Base-by-base conservation (phyloP, 53 echinoderm and acorn worm species). In the Zoroaster sp. region DNA sequence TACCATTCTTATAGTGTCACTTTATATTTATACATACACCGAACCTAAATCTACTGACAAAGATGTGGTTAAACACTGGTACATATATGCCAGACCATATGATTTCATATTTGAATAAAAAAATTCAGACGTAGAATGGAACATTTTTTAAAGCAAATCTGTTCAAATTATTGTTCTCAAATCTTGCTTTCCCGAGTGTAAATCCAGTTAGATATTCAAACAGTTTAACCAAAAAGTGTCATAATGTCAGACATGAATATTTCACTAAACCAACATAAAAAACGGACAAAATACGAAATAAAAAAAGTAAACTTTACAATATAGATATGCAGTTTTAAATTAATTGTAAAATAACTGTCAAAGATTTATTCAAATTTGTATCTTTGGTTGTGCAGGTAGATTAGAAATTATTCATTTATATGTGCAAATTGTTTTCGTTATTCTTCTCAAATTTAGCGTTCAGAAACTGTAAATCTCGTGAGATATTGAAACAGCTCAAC, bases 1-100 rank as follows among this genome's bases (percentile, higher is more conserved):
- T 71, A 70, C 35, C 41, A 59, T 71, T 44, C 83, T 68, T 46
- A 69, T 43, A 63, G 23, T 40, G 44, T 7, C 39, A 83, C 69
- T 45, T 85, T 46, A 25, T 52, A 70, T 70, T 49, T 49, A 70
- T 49, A 79, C 66, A 85, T 44, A 85, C 85, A 71, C 33, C 72
- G 21, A 85, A 85, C 35, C 85, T 85, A 85, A 49, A 40, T 43
- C 85, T 85, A 85, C 82, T 17, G 59, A 54, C 67, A 85, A 20
- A 45, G 52, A 70, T 85, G 47, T 32, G 49, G 36, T 69, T 33
- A 21, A 71, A 69, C 85, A 85, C 18, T 85, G 70, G 36, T 45
- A 71, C 71, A 71, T 38, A 55, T 83, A 85, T 70, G 35, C 49
- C 49, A 71, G 71, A 35, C 78, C 54, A 78, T 4, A 63, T 17